Evolutionary conservation across 2,888 invertebrate species (phyloP), one percentile per base, ranked within the genome.

Genomic region (Alviniconcha strummeri): DNA sequence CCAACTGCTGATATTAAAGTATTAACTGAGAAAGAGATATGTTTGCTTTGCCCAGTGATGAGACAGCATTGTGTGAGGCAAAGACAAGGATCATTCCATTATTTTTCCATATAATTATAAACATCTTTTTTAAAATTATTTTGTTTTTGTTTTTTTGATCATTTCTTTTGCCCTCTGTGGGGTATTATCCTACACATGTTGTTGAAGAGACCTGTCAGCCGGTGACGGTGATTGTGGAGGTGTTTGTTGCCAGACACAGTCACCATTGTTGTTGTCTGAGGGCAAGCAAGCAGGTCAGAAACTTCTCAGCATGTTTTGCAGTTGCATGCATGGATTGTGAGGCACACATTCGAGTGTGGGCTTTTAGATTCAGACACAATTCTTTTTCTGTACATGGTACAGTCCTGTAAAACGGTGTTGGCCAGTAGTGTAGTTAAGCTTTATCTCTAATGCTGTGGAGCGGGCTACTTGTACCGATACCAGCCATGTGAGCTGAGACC

Each of bases 201-300:
- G 15, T 69, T 69, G 69, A 17, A 69, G 15, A 5, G 15, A 17
- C 6, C n/a, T 69, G 15, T 79, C 78, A 36, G 78, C 78, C 64
- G 19, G 5, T 64, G 64, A 79, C 5, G 5, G 64, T 77, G 77
- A 77, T 4, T 15, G 56, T 56, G 15, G 8, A 9, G 57, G 60
- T n/a, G 36, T 17, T 17, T 19, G 57, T 17, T 6, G 15, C 77
- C 55, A 56, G 56, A 52, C 17, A 15, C 57, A 55, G 60, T 60
- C 60, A 56, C 77, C 36, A 11, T 56, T 6, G 69, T 80, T 67
- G 64, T 80, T 80, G 80, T 80, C 80, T 52, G 54, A 64, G 69
- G 69, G 64, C 80, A 56, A 13, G 19, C 60, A 13, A 13, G 13
- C 13, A 60, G 60, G 36, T 36, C 36, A 36, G 36, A 36, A 36